Evolutionary conservation across 2,113 vertebrate genomes (phyloP), one percentile per base, ranked within the genome.

Genomic region (Tetrao urogallus): DNA sequence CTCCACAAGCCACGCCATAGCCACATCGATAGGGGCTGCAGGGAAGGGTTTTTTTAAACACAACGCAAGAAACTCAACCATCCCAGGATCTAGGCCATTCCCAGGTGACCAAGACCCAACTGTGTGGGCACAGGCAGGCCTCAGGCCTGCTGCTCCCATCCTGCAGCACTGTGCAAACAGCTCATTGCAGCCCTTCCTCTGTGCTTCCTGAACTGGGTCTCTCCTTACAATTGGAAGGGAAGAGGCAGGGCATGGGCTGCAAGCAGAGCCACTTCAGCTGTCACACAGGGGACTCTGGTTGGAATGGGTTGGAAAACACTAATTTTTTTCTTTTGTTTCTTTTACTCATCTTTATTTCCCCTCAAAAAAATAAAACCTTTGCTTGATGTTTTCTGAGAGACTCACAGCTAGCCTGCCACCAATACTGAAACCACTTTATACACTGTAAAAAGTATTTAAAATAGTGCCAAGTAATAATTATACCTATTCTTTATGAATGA

Each of bases 1-100:
- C 13, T 79, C 2, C 0, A 34, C 0, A 0, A 1, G 2, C n/a
- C 2, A 1, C 0, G 18, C 50, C 3, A 1, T 43, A 43, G 88
- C 65, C 42, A 61, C 93, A 27, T 13, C 7, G 2, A 52, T 13
- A 52, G 25, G 47, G 45, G 50, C 76, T 61, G 75, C 0, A 0
- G 52, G 52, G 86, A 75, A 84, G 40, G 45, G 58, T 89, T 82
- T 70, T 82, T n/a, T 1, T 21, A 85, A 76, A 76, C 91, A 85
- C 78, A 82, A 73, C 77, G 22, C 0, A 4, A 50, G 45, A 32
- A 85, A 58, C 66, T 63, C 6, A 8, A 16, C 54, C 66, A 57
- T 66, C 38, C 54, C 48, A 38, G 36, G 75, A 42, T 3, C 58
- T 3, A 3, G 0, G 3, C 63, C 14, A 20, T 10, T 90, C 66